These are phyloP conservation scores for Leptobrachium ailaonicum DNA, from an alignment of 2,113 vertebrate genomes.

Conservation along the genomic window DNA sequence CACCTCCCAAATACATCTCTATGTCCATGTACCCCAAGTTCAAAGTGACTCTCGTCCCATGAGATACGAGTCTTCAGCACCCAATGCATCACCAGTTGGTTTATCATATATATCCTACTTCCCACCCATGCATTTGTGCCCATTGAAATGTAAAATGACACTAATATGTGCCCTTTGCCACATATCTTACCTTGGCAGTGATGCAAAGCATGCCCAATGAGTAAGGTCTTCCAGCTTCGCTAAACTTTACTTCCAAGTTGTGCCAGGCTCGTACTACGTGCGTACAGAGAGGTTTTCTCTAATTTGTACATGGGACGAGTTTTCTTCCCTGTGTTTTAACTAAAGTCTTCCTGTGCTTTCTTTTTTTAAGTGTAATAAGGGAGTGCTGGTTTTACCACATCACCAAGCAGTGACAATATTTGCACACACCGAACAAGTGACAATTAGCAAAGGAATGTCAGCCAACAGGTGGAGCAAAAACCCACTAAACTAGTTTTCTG, in stretches of 20 bases:
- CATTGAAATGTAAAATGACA: too few species aligned
- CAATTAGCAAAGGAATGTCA: slow-evolving; percentile 62
- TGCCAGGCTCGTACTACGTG: background rate
- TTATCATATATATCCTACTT: background rate
- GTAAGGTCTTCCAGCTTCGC: background rate
- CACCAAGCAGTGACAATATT: slow-evolving; percentile 49
- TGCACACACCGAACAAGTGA: slow-evolving; percentile 53
- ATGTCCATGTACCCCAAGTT: too few species aligned
- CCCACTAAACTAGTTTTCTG: slow-evolving; percentile 22
- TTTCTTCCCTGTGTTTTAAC: too few species aligned
- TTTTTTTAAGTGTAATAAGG: background rate
- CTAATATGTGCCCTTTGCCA: background rate
- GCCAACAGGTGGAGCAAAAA: slow-evolving; percentile 55
- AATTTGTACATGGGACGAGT: background rate
- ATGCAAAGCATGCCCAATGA: background rate
- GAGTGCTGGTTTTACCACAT: slow-evolving; percentile 49
- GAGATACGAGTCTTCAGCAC: too few species aligned
- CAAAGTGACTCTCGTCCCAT: too few species aligned
- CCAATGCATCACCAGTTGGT: too few species aligned
- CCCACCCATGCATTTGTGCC: too few species aligned
- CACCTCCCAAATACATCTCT: too few species aligned
- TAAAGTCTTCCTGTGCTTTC: background rate
- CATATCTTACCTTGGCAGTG: background rate
- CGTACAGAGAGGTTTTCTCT: background rate
- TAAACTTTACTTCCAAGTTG: background rate